Evolutionary conservation across 2,888 invertebrate species (phyloP).

Genomic region (Rhagonycha fulva): DNA sequence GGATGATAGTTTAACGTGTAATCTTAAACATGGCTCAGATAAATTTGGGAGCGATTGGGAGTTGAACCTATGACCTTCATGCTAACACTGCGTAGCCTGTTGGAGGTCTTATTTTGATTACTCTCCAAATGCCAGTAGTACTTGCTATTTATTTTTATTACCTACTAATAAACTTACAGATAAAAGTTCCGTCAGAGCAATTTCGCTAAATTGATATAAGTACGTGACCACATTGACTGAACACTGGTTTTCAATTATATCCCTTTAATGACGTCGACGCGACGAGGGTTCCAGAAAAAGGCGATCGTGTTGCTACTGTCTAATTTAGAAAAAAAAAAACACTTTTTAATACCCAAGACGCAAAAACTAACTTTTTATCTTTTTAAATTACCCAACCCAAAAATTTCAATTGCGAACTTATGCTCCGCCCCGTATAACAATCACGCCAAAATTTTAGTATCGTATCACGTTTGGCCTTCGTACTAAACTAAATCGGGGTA

Average conservation of each 20-base stretch:
- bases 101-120: no score
- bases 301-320: background rate
- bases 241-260: background rate
- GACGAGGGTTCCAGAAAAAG: background rate
- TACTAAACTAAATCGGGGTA: conserved; percentile 16
- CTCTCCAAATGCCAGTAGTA: no score
- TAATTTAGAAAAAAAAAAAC: no score
- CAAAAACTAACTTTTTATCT: background rate
- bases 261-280: background rate
- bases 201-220: background rate
- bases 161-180: no score
- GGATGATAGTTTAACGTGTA: no score
- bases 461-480: conserved; percentile 2
- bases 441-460: background rate
- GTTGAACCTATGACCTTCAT: no score
- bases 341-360: background rate
- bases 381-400: background rate
- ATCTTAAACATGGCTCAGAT: no score
- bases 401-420: background rate
- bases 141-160: no score
- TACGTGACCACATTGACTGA: background rate
- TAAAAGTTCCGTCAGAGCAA: no score
- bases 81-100: no score
- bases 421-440: background rate
- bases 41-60: no score